Evolutionary conservation across 2,888 invertebrate species (phyloP).

Genomic region (Orthonevra nobilis): DNA sequence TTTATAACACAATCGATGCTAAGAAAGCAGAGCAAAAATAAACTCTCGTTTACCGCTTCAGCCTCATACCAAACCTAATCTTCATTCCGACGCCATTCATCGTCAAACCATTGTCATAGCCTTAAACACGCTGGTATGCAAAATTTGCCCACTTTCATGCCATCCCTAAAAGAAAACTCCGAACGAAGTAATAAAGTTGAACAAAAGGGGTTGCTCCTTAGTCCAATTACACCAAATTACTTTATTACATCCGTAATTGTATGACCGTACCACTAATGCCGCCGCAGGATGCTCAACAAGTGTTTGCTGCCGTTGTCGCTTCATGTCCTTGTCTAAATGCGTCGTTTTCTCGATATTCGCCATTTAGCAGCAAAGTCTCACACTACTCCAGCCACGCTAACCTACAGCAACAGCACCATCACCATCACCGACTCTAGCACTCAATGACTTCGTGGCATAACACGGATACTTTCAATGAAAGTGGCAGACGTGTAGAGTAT

Average conservation of each 20-base stretch:
- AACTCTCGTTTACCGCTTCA: too few relatives aligned
- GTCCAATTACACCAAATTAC: constrained; percentile 79
- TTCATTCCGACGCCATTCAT: too few relatives aligned
- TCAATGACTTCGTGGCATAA: constrained; percentile 45
- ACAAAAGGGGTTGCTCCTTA: constrained; percentile 72
- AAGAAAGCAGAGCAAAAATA: too few relatives aligned
- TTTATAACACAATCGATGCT: too few relatives aligned
- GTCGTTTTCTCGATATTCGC: constrained; percentile 68
- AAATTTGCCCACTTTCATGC: constrained; percentile 31
- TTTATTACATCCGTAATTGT: constrained; percentile 80
- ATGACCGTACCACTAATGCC: constrained; percentile 74
- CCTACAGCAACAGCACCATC: constrained; percentile 10
- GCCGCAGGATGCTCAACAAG: constrained; percentile 68
- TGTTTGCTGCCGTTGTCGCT: constrained; percentile 51
- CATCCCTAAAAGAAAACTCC: constrained; percentile 63
- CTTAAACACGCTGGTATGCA: too few relatives aligned
- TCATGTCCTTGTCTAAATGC: constrained; percentile 53
- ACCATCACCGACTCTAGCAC: constrained; percentile 21
- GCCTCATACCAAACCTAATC: too few relatives aligned
- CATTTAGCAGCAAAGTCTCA: constrained; percentile 64
- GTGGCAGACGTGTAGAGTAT: constrained; percentile 36
- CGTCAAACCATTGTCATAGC: too few relatives aligned
- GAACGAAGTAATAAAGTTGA: constrained; percentile 65
- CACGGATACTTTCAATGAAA: constrained; percentile 50
- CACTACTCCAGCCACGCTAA: too few relatives aligned